Evolutionary conservation across 2,797 vertebrate genomes (phyloP).

Genomic region (Gymnoscopelus braueri): DNA sequence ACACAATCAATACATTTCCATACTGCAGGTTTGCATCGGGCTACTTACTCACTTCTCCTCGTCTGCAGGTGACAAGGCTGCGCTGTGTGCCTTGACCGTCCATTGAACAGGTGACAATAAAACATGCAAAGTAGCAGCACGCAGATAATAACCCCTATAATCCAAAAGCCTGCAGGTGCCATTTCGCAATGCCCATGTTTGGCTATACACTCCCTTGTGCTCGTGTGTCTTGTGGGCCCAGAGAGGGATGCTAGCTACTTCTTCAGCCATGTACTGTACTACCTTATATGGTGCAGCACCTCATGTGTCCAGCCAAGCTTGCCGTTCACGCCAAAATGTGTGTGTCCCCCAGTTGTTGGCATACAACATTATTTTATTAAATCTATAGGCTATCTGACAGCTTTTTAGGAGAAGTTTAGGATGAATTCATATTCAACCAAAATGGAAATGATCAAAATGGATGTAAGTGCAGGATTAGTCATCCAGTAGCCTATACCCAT

Average conservation of each 20-base stretch:
- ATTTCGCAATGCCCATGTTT: slow-evolving; percentile 88
- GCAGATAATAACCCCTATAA: slow-evolving; percentile 60
- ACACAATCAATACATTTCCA: slow-evolving; percentile 37
- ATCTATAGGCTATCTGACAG: background rate
- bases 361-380: background rate
- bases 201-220: slow-evolving; percentile 79
- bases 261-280: slow-evolving; percentile 80
- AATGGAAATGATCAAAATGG: background rate
- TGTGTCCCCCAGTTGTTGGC: no score
- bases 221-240: slow-evolving; percentile 62
- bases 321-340: slow-evolving; percentile 74
- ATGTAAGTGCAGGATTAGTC: background rate
- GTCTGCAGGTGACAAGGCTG: slow-evolving; percentile 38
- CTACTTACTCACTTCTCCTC: slow-evolving; percentile 63
- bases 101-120: slow-evolving; percentile 56
- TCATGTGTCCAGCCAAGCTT: slow-evolving; percentile 73
- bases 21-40: slow-evolving; percentile 34
- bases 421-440: background rate
- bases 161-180: slow-evolving; percentile 59
- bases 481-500: background rate
- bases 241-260: slow-evolving; percentile 71
- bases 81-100: slow-evolving; percentile 54
- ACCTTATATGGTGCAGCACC: slow-evolving; percentile 91
- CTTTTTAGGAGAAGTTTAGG: no score
- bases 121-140: slow-evolving; percentile 66